Evolutionary conservation across 2,888 invertebrate species (phyloP), one percentile per base, ranked within the genome.

Genomic region (Heterodera filipjevi): DNA sequence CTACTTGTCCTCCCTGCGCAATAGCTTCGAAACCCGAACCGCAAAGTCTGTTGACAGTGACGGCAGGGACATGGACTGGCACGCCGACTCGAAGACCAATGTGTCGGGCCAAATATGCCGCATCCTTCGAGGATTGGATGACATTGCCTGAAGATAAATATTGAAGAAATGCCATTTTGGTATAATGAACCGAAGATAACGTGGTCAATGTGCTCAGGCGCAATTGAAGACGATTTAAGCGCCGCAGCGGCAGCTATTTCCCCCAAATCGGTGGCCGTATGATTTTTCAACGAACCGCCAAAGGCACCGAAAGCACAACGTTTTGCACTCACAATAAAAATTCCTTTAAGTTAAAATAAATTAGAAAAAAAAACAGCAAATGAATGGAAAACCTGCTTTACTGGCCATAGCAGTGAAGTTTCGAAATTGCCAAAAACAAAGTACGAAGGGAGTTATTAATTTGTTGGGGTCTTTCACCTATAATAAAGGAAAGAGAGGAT

Each of bases 1-100:
- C 32, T 74, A 94, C 95, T 92, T 96, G 96, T 59, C 94, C 94
- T 77, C 94, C 94, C 91, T 93, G 95, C 30, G 96, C 93, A 81
- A 99, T 92, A 0, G 98, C 93, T 90, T 99, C 98, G 90, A 99
- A 99, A 1, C 98, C 98, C 46, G 96, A 96, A 27, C 98, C 99
- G 90, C 99, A 99, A 30, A 99, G 92, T 82, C 98, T 92, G 91
- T 98, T 99, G 72, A 99, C 92, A 49, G 83, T 83, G 22, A 85
- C 85, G n/a, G 83, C 83, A n/a, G 83, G 83, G 49, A 74, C 98
- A 74, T 98, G 92, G 2, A 95, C 91, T 12, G 96, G 95, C 77
- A 98, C 93, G 71, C 96, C 96, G 83, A 93, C 92, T 85, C 93
- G 92, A 30, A 99, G 92, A 0, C 93, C 92, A n/a, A 94, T 93